These are phyloP conservation scores for Balearica regulorum DNA, from an alignment of 2,797 vertebrate species.

Conservation along the genomic window DNA sequence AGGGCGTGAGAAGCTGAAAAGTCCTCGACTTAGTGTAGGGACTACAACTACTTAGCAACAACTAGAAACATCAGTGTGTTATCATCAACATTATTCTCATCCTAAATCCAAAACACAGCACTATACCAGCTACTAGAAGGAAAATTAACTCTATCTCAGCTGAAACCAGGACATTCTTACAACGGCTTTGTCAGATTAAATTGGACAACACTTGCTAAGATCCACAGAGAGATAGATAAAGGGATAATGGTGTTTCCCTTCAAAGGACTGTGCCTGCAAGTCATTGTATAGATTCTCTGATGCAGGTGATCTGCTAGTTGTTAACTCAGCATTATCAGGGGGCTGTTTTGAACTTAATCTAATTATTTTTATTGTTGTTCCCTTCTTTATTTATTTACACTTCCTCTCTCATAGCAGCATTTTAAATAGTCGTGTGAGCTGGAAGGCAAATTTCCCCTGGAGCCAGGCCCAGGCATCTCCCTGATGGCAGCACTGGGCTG, in stretches of 20 bases:
- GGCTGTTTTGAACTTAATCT: neutral
- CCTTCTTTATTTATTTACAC: neutral
- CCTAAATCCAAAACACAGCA: no score
- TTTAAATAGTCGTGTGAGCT: neutral
- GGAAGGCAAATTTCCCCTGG: neutral
- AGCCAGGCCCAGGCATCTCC: neutral
- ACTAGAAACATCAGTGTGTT: no score
- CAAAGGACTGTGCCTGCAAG: neutral
- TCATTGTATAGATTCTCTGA: neutral
- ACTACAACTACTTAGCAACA: no score
- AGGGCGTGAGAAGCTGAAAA: no score
- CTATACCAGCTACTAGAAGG: no score
- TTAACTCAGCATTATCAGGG: neutral
- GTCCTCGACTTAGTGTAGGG: no score
- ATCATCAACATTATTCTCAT: no score
- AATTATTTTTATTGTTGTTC: neutral
- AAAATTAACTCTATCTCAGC: no score
- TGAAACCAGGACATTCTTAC: neutral
- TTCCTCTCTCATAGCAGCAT: neutral
- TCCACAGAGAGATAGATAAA: neutral
- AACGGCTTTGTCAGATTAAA: neutral
- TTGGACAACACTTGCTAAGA: neutral
- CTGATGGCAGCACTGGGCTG: neutral
- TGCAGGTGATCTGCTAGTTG: neutral
- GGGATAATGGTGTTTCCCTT: neutral